Conservation (phyloP, 2,113 vertebrate species). For the Menidia beryllina region DNA sequence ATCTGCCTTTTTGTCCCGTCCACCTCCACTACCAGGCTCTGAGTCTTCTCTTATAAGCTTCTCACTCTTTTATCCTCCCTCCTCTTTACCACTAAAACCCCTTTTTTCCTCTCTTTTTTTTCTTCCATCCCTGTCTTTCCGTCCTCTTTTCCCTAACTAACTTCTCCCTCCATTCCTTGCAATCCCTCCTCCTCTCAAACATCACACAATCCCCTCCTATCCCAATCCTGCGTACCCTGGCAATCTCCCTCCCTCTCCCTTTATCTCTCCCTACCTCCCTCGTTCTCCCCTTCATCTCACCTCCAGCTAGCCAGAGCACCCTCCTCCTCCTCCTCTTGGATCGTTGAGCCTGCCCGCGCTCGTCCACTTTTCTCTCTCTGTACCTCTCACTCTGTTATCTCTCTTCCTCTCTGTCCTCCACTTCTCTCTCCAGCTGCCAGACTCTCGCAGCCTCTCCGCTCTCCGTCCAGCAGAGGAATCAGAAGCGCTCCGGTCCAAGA, state of each 20-base stretch:
- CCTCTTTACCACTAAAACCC: conserved; percentile 7
- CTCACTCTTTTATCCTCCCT: conserved; percentile 6
- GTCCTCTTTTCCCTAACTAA: conserved; percentile 46
- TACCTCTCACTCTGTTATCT: conserved; percentile 48
- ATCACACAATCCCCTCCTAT: conserved; percentile 76
- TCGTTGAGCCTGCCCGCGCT: conserved; percentile 48
- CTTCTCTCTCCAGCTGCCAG: conserved; percentile 56
- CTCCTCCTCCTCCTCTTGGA: conserved; percentile 53
- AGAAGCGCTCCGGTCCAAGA: conserved; percentile 65
- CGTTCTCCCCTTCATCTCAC: conserved; percentile 81
- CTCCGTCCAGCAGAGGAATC: conserved; percentile 58
- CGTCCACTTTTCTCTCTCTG: conserved; percentile 63
- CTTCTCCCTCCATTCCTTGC: conserved; percentile 43
- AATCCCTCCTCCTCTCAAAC: conserved; percentile 59
- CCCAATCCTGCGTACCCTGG: conserved; percentile 65
- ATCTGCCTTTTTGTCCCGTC: background rate
- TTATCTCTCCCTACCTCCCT: conserved; percentile 64
- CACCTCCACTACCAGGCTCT: background rate
- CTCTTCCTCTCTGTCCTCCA: conserved; percentile 61
- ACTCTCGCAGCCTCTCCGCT: conserved; percentile 49
- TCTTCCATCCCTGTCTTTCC: conserved; percentile 13
- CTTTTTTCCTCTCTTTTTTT: background rate
- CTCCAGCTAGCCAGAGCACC: conserved; percentile 71
- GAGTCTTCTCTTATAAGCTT: background rate
- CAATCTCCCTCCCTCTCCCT: conserved; percentile 59